phyloP scores from a whole-genome alignment of 2,797 vertebrate species.

The Trachops cirrhosus region DNA sequence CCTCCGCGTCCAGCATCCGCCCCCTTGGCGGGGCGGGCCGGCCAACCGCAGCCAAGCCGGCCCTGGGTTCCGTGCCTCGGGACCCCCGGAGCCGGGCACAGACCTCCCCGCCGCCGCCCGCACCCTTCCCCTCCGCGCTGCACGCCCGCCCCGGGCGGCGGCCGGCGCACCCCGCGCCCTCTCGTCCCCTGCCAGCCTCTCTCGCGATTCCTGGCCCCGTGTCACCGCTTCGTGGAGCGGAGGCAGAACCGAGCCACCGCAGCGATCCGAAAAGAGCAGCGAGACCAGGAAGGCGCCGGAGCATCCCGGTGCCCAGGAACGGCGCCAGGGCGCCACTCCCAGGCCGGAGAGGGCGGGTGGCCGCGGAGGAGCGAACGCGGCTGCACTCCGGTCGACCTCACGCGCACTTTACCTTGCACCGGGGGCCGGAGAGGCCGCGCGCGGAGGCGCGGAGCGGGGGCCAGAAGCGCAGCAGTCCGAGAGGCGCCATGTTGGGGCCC shows the following conservation, averaged over 20 bases:
- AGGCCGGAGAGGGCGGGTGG: background rate
- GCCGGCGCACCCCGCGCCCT: background rate
- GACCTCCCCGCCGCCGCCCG: background rate
- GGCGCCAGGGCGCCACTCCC: background rate
- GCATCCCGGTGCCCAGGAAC: background rate
- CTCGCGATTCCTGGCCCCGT: background rate
- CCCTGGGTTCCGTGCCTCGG: background rate
- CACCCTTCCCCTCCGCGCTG: background rate
- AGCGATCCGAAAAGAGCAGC: background rate
- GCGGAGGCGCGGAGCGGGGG: slow-evolving; percentile 46
- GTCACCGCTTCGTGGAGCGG: background rate
- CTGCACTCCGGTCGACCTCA: background rate
- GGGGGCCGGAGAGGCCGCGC: background rate
- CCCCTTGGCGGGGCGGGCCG: background rate
- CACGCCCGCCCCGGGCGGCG: background rate
- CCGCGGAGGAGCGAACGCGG: background rate
- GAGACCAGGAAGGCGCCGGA: background rate
- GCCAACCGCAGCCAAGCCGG: background rate
- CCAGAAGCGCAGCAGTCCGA: slow-evolving; percentile 50
- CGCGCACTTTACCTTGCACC: slow-evolving; percentile 22
- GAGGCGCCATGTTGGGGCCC: slow-evolving; percentile 78
- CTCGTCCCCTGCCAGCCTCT: background rate
- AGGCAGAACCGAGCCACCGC: background rate
- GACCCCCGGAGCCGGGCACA: background rate
- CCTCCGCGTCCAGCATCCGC: background rate